These are phyloP conservation scores for Limenitis camilla DNA, from an alignment of 2,888 invertebrate species.

Conservation along the genomic window DNA sequence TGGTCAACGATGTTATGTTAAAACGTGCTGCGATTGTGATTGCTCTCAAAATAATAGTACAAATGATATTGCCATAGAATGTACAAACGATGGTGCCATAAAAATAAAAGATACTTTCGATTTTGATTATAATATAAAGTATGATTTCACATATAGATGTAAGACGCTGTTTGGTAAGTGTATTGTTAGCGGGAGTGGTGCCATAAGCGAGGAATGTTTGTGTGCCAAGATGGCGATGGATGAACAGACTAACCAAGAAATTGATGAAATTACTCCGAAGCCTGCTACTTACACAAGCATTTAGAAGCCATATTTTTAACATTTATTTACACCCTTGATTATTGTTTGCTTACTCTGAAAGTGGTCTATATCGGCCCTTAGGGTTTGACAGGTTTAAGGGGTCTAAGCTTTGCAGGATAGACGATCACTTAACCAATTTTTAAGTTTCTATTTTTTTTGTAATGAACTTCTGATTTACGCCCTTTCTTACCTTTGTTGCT, in stretches of 20 bases:
- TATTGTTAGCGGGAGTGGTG: slow-evolving; percentile 55
- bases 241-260: slow-evolving; percentile 53
- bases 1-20: slow-evolving; percentile 12
- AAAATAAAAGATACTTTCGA: slow-evolving; percentile 53
- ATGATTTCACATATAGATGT: slow-evolving; percentile 46
- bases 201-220: slow-evolving; percentile 54
- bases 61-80: slow-evolving; percentile 37
- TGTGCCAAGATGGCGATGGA: slow-evolving; percentile 60
- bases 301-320: no score
- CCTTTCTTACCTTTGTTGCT: no score
- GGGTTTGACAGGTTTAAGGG: no score
- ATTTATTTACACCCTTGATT: no score
- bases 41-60: slow-evolving; percentile 28
- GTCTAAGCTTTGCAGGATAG: no score
- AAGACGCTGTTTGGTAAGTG: slow-evolving; percentile 59
- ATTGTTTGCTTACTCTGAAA: no score
- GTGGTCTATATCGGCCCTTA: no score
- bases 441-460: no score
- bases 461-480: no score
- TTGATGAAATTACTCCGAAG: slow-evolving; percentile 58
- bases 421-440: no score
- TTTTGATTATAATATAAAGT: slow-evolving; percentile 31
- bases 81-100: slow-evolving; percentile 46
- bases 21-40: slow-evolving; percentile 37
- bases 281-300: slow-evolving; percentile 27